Evolutionary conservation across 2,797 vertebrate species (phyloP).

Genomic region (Sebastes elongatus): DNA sequence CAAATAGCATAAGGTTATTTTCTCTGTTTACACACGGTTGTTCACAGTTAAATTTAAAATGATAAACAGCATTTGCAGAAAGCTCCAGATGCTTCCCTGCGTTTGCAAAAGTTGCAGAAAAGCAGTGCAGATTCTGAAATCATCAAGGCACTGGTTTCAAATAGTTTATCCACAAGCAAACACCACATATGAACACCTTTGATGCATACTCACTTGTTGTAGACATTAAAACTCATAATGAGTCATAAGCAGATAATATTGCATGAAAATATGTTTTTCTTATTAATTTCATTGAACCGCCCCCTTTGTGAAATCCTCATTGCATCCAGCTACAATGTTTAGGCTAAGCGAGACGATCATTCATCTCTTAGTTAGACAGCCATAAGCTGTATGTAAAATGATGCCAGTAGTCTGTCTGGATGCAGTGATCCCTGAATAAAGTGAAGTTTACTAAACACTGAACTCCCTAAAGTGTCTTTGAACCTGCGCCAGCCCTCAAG

Average conservation of each 20-base stretch:
- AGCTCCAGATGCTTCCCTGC: background rate
- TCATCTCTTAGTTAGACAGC: background rate
- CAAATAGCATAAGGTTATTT: slow-evolving; percentile 1
- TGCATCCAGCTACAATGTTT: background rate
- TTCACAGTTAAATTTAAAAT: slow-evolving; percentile 5
- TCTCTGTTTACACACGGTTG: slow-evolving; percentile 16
- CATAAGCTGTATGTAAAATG: slow-evolving; percentile 9
- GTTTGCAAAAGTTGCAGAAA: slow-evolving; percentile 1
- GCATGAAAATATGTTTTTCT: too few relatives aligned
- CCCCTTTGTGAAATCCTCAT: background rate
- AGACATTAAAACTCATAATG: too few relatives aligned
- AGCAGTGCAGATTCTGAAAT: background rate
- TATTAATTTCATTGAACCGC: too few relatives aligned
- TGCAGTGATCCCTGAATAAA: slow-evolving; percentile 15
- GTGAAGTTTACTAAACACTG: slow-evolving; percentile 29
- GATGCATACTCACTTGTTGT: slow-evolving; percentile 1
- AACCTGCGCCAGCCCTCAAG: slow-evolving; percentile 34
- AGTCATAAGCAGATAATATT: too few relatives aligned
- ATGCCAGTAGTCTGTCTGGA: slow-evolving; percentile 19
- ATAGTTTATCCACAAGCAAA: slow-evolving; percentile 5
- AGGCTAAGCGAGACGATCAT: background rate
- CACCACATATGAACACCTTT: background rate
- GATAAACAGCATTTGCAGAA: slow-evolving; percentile 17
- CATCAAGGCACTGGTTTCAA: background rate
- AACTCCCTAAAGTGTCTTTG: slow-evolving; percentile 35